phyloP scores from a whole-genome alignment of 2,113 vertebrate species.

The Micronycteris hirsuta region DNA sequence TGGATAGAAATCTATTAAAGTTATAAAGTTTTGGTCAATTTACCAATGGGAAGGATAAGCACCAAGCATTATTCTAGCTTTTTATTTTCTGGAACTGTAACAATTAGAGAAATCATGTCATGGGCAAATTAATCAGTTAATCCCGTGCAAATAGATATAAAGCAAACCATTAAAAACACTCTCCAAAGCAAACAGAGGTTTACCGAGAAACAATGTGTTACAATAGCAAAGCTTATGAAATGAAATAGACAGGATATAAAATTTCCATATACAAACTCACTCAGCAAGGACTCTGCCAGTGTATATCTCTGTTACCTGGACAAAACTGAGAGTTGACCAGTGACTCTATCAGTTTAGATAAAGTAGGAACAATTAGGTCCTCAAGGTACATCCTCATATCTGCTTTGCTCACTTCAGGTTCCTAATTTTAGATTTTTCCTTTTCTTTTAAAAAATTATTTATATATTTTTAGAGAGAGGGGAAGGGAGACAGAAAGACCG shows the following conservation, averaged over 20 bases:
- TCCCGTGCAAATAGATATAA: background rate
- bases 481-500: no score
- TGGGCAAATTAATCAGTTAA: background rate
- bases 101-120: background rate
- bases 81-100: background rate
- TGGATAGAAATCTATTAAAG: conserved; percentile 15
- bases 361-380: background rate
- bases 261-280: background rate
- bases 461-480: no score
- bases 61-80: background rate
- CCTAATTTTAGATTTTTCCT: background rate
- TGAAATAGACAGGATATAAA: background rate
- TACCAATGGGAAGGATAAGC: background rate
- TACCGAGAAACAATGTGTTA: background rate
- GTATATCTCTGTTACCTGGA: background rate
- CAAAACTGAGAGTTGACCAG: background rate
- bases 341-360: background rate
- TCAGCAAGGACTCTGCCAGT: background rate
- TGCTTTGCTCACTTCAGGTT: background rate
- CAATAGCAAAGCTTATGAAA: background rate
- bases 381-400: background rate
- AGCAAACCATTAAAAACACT: background rate
- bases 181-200: background rate
- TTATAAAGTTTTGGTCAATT: background rate
- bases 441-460: no score